Percentiles rank a stretch among this genome's conserved stretches.
These are phyloP conservation scores for Ictalurus furcatus DNA, from an alignment of 2,113 vertebrate genomes.

Conservation along the genomic window DNA sequence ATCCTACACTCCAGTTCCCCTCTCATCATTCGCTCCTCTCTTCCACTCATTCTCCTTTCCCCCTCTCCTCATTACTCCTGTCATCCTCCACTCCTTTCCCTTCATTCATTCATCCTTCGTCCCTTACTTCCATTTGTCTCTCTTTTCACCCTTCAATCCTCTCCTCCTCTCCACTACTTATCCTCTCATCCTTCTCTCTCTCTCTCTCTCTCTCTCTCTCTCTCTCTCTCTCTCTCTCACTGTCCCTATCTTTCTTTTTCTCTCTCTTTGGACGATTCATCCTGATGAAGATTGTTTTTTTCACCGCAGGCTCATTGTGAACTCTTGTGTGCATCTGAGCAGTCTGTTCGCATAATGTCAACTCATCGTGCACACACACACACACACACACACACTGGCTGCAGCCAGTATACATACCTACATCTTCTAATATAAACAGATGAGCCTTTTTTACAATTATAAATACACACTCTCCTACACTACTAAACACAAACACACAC, in stretches of 20 bases:
- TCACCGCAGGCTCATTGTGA: constrained; percentile 77
- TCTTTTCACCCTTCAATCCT: background rate
- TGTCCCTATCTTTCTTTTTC: background rate
- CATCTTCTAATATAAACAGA: background rate
- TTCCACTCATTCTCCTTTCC: background rate
- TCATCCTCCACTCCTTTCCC: background rate
- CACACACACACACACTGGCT: background rate
- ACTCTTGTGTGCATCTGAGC: constrained; percentile 76
- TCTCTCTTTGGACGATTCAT: constrained; percentile 64
- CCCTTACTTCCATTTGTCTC: background rate
- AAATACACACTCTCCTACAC: constrained; percentile 18
- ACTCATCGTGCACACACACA: constrained; percentile 37
- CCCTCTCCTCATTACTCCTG: background rate
- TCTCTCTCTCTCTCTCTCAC: background rate
- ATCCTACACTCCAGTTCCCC: no score
- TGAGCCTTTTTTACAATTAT: background rate
- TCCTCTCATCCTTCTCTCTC: background rate
- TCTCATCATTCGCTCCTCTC: background rate
- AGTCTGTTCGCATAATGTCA: constrained; percentile 74
- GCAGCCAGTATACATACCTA: background rate
- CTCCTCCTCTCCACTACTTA: background rate
- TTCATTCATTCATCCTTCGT: background rate
- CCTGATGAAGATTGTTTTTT: constrained; percentile 53
- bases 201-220: background rate
- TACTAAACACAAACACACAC: constrained; percentile 20